A percentile compares a stretch with the other conserved stretches of the same genome.
These are phyloP conservation scores for Poecile montanus DNA, from an alignment of 2,797 vertebrate genomes.

Conservation along the genomic window DNA sequence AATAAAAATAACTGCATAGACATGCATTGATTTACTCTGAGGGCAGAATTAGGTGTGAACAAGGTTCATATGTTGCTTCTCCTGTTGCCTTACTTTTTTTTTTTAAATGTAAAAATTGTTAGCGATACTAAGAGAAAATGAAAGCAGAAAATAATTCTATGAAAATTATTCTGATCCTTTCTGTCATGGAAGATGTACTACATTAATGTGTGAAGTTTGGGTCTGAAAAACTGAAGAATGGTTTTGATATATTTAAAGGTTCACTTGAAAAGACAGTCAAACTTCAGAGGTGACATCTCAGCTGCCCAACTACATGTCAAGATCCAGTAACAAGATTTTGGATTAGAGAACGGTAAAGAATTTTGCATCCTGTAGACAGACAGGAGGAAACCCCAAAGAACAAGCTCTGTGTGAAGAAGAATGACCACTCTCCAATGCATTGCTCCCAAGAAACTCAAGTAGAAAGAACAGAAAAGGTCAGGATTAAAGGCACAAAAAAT, in stretches of 20 bases:
- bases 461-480: background rate
- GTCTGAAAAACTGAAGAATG: background rate
- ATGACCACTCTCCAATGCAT: background rate
- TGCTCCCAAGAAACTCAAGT: background rate
- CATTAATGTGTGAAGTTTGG: background rate
- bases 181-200: background rate
- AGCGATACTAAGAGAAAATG: background rate
- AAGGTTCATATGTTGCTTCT: background rate
- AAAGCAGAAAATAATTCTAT: background rate
- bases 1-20: background rate
- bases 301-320: background rate
- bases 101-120: background rate
- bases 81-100: background rate
- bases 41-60: background rate
- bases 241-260: background rate
- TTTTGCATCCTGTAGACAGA: background rate
- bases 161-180: background rate
- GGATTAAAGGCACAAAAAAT: background rate
- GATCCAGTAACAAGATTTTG: background rate
- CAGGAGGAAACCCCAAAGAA: background rate
- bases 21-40: background rate
- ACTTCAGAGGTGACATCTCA: background rate
- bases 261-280: conserved; percentile 26
- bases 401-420: background rate
- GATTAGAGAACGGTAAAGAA: background rate